These are phyloP conservation scores for Tridacna crocea DNA, from an alignment of 2,888 invertebrate species.

Conservation along the genomic window DNA sequence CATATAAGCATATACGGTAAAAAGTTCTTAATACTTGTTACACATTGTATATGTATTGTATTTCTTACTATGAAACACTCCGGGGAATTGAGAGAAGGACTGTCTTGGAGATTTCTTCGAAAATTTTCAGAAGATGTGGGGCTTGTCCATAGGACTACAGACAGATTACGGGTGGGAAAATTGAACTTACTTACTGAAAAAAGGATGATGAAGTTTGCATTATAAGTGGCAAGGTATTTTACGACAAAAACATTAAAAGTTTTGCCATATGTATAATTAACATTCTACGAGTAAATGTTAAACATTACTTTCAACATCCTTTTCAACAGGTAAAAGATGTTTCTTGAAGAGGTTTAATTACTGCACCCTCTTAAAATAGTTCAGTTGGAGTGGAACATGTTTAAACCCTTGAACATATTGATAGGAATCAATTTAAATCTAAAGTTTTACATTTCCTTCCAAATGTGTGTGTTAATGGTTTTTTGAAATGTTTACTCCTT, in stretches of 20 bases:
- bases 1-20: too few species aligned
- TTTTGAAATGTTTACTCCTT: too few species aligned
- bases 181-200: neutral
- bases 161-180: too few species aligned
- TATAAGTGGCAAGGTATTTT: neutral
- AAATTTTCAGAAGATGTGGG: too few species aligned
- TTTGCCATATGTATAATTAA: conserved; percentile 1
- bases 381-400: conserved; percentile 31
- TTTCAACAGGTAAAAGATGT: conserved; percentile 32
- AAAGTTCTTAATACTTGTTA: too few species aligned
- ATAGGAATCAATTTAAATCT: conserved; percentile 23
- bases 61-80: too few species aligned
- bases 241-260: neutral
- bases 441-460: neutral
- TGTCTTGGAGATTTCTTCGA: too few species aligned
- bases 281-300: conserved; percentile 3
- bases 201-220: neutral
- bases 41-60: too few species aligned
- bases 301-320: conserved; percentile 19
- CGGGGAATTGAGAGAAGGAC: too few species aligned
- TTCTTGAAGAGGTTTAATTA: conserved; percentile 30
- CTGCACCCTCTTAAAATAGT: conserved; percentile 7
- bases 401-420: conserved; percentile 34
- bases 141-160: too few species aligned
- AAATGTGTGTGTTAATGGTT: neutral